These are phyloP conservation scores for Lasius platythorax DNA, from an alignment of 2,888 invertebrate genomes.

Conservation along the genomic window DNA sequence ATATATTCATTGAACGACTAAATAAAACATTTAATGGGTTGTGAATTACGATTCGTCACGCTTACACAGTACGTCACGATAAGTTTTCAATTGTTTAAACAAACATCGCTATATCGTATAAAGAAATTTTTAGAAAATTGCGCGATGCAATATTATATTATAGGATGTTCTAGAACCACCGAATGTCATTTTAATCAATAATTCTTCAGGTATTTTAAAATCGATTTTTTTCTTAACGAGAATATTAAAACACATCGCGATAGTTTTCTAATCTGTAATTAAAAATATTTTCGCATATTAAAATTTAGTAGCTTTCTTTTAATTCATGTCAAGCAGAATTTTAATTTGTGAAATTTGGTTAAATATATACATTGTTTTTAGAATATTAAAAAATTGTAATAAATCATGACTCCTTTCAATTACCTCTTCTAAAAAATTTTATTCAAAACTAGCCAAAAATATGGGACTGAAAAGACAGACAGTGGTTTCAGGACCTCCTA, in stretches of 20 bases:
- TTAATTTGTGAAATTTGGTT: not conserved
- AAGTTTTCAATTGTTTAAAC: constrained; percentile 26
- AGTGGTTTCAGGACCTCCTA: not conserved
- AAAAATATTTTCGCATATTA: not conserved
- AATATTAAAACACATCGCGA: not conserved
- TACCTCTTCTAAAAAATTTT: not conserved
- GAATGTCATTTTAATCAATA: not conserved
- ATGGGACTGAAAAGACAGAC: not conserved
- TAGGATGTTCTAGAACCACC: not conserved
- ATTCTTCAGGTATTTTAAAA: not conserved
- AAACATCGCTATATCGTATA: constrained; percentile 1
- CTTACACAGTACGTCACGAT: not conserved
- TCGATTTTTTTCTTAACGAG: not conserved
- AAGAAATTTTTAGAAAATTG: constrained; percentile 18
- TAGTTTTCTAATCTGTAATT: not conserved
- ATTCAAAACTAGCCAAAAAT: not conserved
- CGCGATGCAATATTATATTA: not conserved
- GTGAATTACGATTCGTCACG: constrained; percentile 12
- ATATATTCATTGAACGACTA: constrained; percentile 22
- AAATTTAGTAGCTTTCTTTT: not conserved
- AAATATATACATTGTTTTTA: not conserved
- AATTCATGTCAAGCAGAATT: not conserved
- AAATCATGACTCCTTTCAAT: not conserved
- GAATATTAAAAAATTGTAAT: not conserved
- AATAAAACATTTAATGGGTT: constrained; percentile 14